These are phyloP conservation scores for Indicator indicator DNA, from an alignment of 2,113 vertebrate genomes.

Conservation along the genomic window DNA sequence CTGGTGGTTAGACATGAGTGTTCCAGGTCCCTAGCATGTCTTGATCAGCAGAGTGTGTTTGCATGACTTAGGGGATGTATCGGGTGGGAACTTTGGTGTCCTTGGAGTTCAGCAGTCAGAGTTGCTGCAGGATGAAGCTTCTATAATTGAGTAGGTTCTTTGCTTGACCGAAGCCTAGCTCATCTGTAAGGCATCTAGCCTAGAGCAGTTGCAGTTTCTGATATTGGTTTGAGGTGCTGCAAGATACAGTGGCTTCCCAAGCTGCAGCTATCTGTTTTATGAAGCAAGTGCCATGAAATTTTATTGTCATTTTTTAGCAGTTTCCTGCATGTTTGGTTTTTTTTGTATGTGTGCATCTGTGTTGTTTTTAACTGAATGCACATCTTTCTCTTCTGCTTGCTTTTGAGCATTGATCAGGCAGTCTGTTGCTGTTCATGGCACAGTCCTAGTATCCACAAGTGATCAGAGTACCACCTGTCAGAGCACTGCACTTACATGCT, in stretches of 20 bases:
- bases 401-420: background rate
- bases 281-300: background rate
- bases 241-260: background rate
- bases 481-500: background rate
- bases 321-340: background rate
- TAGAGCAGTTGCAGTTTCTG: background rate
- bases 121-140: background rate
- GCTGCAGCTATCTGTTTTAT: background rate
- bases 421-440: background rate
- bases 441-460: background rate
- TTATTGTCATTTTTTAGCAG: background rate
- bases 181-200: background rate
- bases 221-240: background rate
- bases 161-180: background rate
- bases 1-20: accelerated
- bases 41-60: background rate
- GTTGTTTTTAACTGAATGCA: background rate
- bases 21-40: background rate
- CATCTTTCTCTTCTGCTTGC: background rate
- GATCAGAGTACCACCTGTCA: background rate
- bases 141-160: background rate
- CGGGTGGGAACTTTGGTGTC: background rate
- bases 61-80: accelerated
- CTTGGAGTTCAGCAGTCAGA: background rate
- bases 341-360: background rate